phyloP scores from a whole-genome alignment of 1,140 invertebrate genomes.

The Drosophila varians region DNA sequence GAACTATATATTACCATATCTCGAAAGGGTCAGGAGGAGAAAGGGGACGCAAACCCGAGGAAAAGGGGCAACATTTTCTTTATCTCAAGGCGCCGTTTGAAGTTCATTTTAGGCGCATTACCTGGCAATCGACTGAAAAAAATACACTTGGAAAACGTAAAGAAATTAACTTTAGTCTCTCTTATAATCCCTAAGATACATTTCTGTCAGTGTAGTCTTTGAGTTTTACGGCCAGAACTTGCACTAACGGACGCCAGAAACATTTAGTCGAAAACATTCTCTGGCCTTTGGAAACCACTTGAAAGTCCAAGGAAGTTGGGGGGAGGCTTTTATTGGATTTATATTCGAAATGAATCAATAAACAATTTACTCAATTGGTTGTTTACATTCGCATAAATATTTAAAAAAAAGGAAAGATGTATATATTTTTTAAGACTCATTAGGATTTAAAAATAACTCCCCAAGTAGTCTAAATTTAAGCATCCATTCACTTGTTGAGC shows the following conservation, averaged over 20 bases:
- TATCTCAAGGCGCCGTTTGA: constrained; percentile 67
- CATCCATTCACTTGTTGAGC: constrained; percentile 26
- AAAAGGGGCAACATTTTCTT: constrained; percentile 23
- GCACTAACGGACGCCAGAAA: constrained; percentile 77
- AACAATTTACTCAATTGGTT: constrained; percentile 18
- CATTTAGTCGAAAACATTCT: constrained; percentile 60
- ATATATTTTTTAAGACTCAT: neutral
- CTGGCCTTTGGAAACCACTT: constrained; percentile 35
- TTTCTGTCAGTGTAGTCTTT: constrained; percentile 7
- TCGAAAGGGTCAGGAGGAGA: constrained; percentile 16
- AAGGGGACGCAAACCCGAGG: neutral
- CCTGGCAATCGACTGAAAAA: constrained; percentile 73
- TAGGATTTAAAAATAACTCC: constrained; percentile 1
- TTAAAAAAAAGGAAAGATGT: neutral
- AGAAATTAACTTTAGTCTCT: neutral
- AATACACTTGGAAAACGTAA: constrained; percentile 15
- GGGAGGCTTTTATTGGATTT: constrained; percentile 15
- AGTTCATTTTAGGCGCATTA: constrained; percentile 74
- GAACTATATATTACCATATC: constrained; percentile 75
- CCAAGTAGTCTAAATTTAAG: neutral
- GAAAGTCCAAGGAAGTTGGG: constrained; percentile 1
- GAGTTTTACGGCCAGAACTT: constrained; percentile 18
- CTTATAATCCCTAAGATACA: too few species aligned
- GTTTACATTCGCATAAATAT: constrained; percentile 5
- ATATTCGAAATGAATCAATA: constrained; percentile 16